A percentile compares a stretch with the other conserved stretches of the same genome.
These are phyloP conservation scores for Petrophora chlorosata DNA, from an alignment of 2,888 invertebrate genomes.

Conservation along the genomic window DNA sequence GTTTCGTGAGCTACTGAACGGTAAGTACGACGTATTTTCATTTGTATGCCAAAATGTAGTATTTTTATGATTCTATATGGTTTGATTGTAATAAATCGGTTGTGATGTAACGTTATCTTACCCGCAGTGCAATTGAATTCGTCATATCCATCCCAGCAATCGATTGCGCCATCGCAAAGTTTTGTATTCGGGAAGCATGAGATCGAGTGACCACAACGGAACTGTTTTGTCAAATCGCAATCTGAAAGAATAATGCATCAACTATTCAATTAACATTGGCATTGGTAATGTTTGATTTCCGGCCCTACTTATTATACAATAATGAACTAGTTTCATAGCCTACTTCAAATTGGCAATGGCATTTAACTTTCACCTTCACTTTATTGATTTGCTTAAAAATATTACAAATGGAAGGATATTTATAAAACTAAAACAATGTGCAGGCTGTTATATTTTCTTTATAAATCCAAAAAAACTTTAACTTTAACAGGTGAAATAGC, in stretches of 20 bases:
- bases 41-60: slow-evolving; percentile 40
- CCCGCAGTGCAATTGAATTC: slow-evolving; percentile 88
- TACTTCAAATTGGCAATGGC: slow-evolving; percentile 12
- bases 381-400: slow-evolving; percentile 14
- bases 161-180: slow-evolving; percentile 88
- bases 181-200: slow-evolving; percentile 88
- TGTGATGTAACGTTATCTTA: slow-evolving; percentile 51
- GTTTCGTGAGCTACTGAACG: slow-evolving; percentile 57
- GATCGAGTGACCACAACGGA: slow-evolving; percentile 89
- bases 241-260: slow-evolving; percentile 68
- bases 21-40: slow-evolving; percentile 45
- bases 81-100: neutral
- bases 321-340: slow-evolving; percentile 15
- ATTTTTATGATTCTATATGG: no score
- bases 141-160: slow-evolving; percentile 91
- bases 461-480: no score
- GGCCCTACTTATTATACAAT: slow-evolving; percentile 22
- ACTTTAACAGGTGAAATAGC: no score
- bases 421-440: no score
- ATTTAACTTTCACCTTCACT: slow-evolving; percentile 21
- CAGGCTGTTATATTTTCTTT: no score
- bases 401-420: neutral
- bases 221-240: slow-evolving; percentile 86
- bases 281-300: slow-evolving; percentile 1
- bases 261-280: neutral